Evolutionary conservation across 2,888 invertebrate species (phyloP), one percentile per base, ranked within the genome.

Genomic region (Smittia aterrima): DNA sequence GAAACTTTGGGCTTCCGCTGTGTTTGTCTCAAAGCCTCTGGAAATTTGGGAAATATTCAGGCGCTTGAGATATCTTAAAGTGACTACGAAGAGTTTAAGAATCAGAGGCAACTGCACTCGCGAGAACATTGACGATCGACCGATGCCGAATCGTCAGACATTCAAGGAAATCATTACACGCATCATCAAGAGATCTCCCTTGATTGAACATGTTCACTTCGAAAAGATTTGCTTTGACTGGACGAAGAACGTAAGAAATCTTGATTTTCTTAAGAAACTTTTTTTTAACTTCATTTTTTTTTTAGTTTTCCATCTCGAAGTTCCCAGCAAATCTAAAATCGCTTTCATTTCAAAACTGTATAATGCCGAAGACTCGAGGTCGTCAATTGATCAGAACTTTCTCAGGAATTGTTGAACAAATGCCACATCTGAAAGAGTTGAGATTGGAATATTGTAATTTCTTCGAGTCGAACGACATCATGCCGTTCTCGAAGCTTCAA

Each of bases 401-500:
- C 75, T 79, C 79, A 20, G 80, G 80, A 32, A 81, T 83, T 54
- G 82, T 82, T 66, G 79, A 78, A 11, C 79, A 80, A 75, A 76
- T 83, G 75, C 74, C 78, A 6, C 73, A 77, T 18, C 77, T 83
- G 38, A 80, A 82, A 78, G 82, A 82, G 20, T n/a, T 74, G 1
- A 22, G 66, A 71, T 70, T 74, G 32, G 71, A 38, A 18, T 74
- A 64, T 20, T n/a, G 92, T 79, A 83, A 85, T 4, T 93, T 92
- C 92, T 85, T 93, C 75, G 88, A 89, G 71, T 88, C 91, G 0
- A 89, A 90, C 75, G 87, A 89, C 58, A 83, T 93, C 9, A 85
- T 93, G 81, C 87, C 90, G 0, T 83, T 93, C 1, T 90, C 91
- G 78, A 93, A 92, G 82, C 83, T 90, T 79, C 82, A 85, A 1